Base-by-base conservation (phyloP, 2,797 vertebrate species). In the Rhyacichthys aspro region DNA sequence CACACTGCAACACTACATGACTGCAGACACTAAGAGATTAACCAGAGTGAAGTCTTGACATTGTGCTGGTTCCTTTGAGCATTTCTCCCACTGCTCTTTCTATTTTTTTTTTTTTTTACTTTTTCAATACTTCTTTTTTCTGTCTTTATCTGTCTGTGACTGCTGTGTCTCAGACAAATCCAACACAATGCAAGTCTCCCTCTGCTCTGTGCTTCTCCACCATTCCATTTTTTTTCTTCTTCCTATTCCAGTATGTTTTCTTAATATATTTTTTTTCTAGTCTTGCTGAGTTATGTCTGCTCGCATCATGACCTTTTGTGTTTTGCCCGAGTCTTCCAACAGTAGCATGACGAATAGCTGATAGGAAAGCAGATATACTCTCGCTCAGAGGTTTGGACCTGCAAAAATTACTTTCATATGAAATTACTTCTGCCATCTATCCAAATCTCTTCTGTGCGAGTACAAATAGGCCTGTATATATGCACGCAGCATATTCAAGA, bases 321-420 rank as follows among this genome's bases (percentile, higher is more conserved):
- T 82, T 85, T 83, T 72, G 56, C 74, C 59, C 62, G 63, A 83
- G 76, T 82, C 79, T 70, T 84, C 80, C 70, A 72, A 89, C 80
- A 78, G 79, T 70, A 85, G 79, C 78, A 84, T 88, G 88, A 90
- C 82, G 80, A 88, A 89, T 86, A 81, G 72, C 74, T 66, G 81
- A 86, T 70, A 66, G 59, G 57, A 65, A 74, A 63, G 81, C 72
- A 81, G 74, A 82, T 78, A 77, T 84, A 70, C 55, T 73, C 70
- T 66, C 43, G 23, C 70, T 85, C 68, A 63, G 65, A 80, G 85
- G 83, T 84, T 65, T 76, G 71, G 82, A 71, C 81, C 74, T 76
- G 78, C 86, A 85, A 81, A 89, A 87, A 89, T 91, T 43, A 86
- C 87, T 86, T 90, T 89, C 83, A 80, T 84, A 74, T 78, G 73